Evolutionary conservation across 2,797 vertebrate genomes (phyloP).

Genomic region (Sphenodon punctatus): DNA sequence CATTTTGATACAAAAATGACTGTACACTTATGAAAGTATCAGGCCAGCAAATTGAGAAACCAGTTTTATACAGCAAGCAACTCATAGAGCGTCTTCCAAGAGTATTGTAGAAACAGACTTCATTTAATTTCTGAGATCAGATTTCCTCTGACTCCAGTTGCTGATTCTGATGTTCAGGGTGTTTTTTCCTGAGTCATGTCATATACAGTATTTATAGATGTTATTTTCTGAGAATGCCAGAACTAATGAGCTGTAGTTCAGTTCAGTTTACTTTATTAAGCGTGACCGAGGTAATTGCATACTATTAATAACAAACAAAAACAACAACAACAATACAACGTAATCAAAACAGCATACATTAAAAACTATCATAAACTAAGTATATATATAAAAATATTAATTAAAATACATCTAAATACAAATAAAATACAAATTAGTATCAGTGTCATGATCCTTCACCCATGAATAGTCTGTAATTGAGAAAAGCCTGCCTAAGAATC

Average conservation of each 20-base stretch:
- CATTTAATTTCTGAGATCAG: neutral
- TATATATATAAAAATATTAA: no score
- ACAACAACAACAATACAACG: no score
- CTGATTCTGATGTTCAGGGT: neutral
- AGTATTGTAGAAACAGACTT: neutral
- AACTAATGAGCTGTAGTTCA: constrained; percentile 11
- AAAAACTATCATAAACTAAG: no score
- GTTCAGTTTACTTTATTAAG: no score
- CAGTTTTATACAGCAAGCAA: constrained; percentile 5
- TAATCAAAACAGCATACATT: no score
- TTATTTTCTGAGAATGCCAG: constrained; percentile 27
- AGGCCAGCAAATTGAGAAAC: constrained; percentile 6
- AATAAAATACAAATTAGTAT: no score
- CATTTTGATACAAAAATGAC: constrained; percentile 7
- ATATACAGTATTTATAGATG: constrained; percentile 8
- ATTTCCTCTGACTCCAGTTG: constrained; percentile 17
- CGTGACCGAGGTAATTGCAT: no score
- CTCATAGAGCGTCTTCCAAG: neutral
- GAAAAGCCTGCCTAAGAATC: no score
- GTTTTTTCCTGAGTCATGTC: neutral
- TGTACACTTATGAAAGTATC: constrained; percentile 17
- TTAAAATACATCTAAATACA: no score
- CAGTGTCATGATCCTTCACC: no score
- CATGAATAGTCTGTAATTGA: no score
- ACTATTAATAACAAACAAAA: no score